Percentiles rank a stretch among this genome's conserved stretches.
Conservation (phyloP, 2,113 vertebrate genomes). For the Hucho hucho region DNA sequence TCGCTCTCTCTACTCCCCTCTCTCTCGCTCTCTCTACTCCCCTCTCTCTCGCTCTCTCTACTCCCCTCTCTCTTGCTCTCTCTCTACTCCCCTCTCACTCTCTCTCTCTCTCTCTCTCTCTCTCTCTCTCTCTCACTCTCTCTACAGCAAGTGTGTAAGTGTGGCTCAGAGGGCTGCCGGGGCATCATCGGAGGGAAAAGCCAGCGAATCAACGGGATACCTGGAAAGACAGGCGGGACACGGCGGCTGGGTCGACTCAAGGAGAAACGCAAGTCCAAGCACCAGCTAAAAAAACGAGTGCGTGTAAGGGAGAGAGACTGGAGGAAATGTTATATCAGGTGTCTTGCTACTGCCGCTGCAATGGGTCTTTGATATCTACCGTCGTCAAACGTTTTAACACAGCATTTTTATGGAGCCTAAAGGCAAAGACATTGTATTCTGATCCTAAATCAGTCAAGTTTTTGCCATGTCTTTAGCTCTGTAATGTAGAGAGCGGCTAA, state of each 20-base stretch:
- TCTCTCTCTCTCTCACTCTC: constrained; percentile 4
- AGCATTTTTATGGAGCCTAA: no score
- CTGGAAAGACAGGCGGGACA: constrained; percentile 77
- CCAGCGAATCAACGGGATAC: constrained; percentile 89
- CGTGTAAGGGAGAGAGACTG: constrained; percentile 37
- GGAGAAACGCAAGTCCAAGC: constrained; percentile 97
- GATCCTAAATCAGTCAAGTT: no score
- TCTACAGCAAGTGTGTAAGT: constrained; percentile 91
- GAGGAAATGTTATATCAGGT: background rate
- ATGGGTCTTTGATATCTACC: no score
- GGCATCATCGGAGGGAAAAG: constrained; percentile 98
- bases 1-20: no score
- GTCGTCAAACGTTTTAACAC: no score
- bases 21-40: no score
- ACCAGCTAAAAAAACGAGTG: constrained; percentile 96
- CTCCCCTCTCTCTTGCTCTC: background rate
- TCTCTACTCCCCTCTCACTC: background rate
- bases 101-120: constrained; percentile 3
- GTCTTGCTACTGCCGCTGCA: background rate
- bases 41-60: no score
- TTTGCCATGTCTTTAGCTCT: no score
- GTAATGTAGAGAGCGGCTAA: no score
- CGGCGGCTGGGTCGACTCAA: constrained; percentile 86
- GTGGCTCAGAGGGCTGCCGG: constrained; percentile 92
- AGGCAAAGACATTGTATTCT: no score